Base-by-base conservation (phyloP, 2,797 vertebrate genomes). In the Holocentrus rufus region DNA sequence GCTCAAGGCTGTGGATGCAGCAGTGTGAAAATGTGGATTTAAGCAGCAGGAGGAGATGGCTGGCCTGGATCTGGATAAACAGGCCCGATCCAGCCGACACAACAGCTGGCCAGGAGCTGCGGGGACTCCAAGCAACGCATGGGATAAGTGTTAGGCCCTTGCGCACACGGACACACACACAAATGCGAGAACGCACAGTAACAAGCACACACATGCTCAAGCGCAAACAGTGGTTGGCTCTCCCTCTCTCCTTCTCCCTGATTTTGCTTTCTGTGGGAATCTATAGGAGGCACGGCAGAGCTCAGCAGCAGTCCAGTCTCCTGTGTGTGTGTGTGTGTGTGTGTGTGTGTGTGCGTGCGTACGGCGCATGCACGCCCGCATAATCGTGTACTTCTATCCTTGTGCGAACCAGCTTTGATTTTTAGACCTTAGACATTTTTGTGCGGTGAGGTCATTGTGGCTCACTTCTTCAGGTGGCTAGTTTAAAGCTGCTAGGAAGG, bases 51-150 rank as follows among this genome's bases (percentile, higher is more conserved):
- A 59, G n/a, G 34, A 55, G 68, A 54, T 11, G 5, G 22, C 50
- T 2, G 25, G 60, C 44, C 1, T 18, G 11, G 61, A 47, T 65
- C 10, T 50, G 30, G 56, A 74, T 59, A 64, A 74, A 66, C 72
- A 65, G 42, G 44, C 42, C 42, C 23, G 56, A 62, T 64, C 46
- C 74, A 67, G 66, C 62, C 62, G 70, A 71, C 55, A 62, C 65
- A 78, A 72, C 70, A 84, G 69, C 76, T 80, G 77, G 61, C 50
- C 25, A 27, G 56, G 52, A 57, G 49, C 46, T 46, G 61, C 42
- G 5, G 49, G 18, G 65, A 55, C 52, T 73, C 57, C n/a, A 46
- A 61, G 39, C 55, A 59, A 13, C 39, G 49, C 49, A 63, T 47
- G 55, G 39, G 58, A 69, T 81, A 39, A 65, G 42, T 44, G 55